Evolutionary conservation across 2,113 vertebrate genomes (phyloP).

Genomic region (Ictalurus furcatus): DNA sequence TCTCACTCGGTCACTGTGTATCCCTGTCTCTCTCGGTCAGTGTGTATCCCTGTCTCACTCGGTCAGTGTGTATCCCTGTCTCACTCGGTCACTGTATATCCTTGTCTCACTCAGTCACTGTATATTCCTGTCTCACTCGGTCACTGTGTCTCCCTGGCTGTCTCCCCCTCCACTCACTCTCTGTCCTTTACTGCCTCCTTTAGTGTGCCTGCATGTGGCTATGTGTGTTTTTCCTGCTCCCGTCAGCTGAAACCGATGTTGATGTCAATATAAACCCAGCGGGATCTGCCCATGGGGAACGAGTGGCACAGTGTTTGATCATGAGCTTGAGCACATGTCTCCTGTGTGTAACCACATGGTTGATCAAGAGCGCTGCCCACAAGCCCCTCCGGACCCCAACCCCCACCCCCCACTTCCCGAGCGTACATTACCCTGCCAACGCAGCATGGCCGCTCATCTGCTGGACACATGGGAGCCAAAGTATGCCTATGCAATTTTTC

Average conservation of each 20-base stretch:
- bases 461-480: constrained; percentile 66
- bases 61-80: no score
- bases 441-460: constrained; percentile 68
- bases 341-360: constrained; percentile 63
- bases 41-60: no score
- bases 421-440: constrained; percentile 53
- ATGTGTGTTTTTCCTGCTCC: constrained; percentile 67
- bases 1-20: no score
- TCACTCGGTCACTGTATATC: no score
- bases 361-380: constrained; percentile 57
- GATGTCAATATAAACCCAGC: constrained; percentile 68
- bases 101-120: no score
- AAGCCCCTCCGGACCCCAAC: constrained; percentile 57
- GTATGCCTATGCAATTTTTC: constrained; percentile 67
- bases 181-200: constrained; percentile 41
- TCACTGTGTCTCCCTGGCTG: not conserved
- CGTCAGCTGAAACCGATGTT: constrained; percentile 72
- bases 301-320: constrained; percentile 72
- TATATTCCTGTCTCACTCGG: not conserved
- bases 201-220: constrained; percentile 48
- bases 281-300: constrained; percentile 63
- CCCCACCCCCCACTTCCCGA: constrained; percentile 1
- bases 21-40: no score
- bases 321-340: constrained; percentile 65
- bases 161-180: not conserved